These are phyloP conservation scores for Ophion slaviceki DNA, from an alignment of 2,888 invertebrate species.

Conservation along the genomic window DNA sequence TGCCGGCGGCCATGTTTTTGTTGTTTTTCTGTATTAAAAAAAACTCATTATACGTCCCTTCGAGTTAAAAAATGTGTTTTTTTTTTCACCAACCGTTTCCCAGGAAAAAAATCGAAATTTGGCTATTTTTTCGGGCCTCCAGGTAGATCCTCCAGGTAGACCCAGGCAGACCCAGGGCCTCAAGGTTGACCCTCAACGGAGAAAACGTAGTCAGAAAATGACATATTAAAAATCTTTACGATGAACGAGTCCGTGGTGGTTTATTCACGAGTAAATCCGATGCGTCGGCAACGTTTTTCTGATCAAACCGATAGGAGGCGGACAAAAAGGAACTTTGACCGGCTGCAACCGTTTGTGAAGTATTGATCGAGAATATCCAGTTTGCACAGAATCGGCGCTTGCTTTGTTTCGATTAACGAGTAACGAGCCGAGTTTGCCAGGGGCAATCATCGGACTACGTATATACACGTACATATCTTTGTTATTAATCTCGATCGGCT, in stretches of 20 bases:
- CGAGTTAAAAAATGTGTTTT: too few relatives aligned
- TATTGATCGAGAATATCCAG: slow-evolving; percentile 18
- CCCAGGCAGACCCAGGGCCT: too few relatives aligned
- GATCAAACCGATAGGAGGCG: background rate
- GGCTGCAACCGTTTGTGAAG: background rate
- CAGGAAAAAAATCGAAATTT: too few relatives aligned
- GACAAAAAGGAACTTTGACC: slow-evolving; percentile 12
- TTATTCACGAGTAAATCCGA: background rate
- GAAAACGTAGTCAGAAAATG: too few relatives aligned
- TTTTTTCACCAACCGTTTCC: too few relatives aligned
- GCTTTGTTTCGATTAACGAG: slow-evolving; percentile 10
- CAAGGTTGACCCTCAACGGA: too few relatives aligned
- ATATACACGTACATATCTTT: background rate
- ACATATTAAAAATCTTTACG: background rate
- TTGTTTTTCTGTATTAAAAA: too few relatives aligned
- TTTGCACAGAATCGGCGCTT: background rate
- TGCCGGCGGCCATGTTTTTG: too few relatives aligned
- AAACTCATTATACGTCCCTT: too few relatives aligned
- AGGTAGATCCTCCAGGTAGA: too few relatives aligned
- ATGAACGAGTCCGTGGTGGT: background rate
- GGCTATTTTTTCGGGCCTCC: too few relatives aligned
- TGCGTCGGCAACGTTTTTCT: background rate
- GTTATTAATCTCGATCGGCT: slow-evolving; percentile 12
- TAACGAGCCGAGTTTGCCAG: slow-evolving; percentile 4
- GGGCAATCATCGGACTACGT: slow-evolving; percentile 17